Evolutionary conservation across 2,888 invertebrate species (phyloP).

Genomic region (Pristionchus fissidentatus): DNA sequence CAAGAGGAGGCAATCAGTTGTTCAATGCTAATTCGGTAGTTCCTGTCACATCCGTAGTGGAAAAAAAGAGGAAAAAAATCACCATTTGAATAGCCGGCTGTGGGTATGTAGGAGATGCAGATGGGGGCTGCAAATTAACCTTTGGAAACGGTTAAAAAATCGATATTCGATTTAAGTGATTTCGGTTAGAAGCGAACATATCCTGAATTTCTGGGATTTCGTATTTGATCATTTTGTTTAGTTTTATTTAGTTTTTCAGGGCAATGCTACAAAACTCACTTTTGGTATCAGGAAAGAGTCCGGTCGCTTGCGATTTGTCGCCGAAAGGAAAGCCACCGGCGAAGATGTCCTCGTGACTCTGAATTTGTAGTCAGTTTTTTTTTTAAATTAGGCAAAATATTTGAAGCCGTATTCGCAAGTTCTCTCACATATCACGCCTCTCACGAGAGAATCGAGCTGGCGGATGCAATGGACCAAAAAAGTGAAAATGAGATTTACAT

Average conservation of each 20-base stretch:
- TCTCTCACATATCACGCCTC: too few relatives aligned
- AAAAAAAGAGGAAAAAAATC: too few relatives aligned
- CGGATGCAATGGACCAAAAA: too few relatives aligned
- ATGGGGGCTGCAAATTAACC: not conserved
- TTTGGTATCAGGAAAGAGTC: slow-evolving; percentile 19
- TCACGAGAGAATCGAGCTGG: too few relatives aligned
- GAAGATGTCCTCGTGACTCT: slow-evolving; percentile 27
- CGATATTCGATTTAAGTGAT: not conserved
- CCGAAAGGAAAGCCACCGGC: slow-evolving; percentile 36
- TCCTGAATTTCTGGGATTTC: too few relatives aligned
- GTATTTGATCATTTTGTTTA: too few relatives aligned
- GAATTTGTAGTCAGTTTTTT: not conserved
- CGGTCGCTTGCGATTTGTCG: slow-evolving; percentile 2
- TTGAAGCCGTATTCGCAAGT: too few relatives aligned
- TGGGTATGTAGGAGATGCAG: slow-evolving; percentile 25
- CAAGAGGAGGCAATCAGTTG: not conserved
- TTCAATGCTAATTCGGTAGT: too few relatives aligned
- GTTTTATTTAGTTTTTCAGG: too few relatives aligned
- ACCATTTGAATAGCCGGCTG: slow-evolving; percentile 14
- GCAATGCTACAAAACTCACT: not conserved
- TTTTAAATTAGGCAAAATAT: not conserved
- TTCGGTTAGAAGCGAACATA: not conserved
- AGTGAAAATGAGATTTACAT: too few relatives aligned
- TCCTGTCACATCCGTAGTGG: too few relatives aligned
- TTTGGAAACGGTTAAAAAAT: not conserved